phyloP scores from a whole-genome alignment of 2,113 vertebrate genomes.

The Sphyrna mokarran region DNA sequence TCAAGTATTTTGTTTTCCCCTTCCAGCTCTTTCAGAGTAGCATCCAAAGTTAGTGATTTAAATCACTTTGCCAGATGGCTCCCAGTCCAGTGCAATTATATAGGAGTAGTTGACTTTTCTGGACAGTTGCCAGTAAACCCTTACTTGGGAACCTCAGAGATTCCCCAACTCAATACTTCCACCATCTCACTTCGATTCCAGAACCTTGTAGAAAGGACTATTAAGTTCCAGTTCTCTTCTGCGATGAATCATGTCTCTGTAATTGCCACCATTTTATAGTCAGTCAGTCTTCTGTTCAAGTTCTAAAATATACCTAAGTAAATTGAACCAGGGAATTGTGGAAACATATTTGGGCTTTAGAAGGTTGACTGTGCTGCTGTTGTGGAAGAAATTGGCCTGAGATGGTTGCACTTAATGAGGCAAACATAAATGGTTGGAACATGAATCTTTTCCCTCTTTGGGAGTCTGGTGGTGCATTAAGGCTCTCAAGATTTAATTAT shows the following conservation, averaged over 20 bases:
- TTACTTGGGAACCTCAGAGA: too few species aligned
- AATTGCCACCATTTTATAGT: background rate
- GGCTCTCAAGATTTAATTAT: background rate
- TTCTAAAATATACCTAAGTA: background rate
- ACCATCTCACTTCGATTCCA: background rate
- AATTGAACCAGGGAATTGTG: background rate
- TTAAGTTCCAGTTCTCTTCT: background rate
- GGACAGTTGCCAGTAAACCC: too few species aligned
- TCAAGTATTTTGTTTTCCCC: too few species aligned
- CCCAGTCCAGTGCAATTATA: too few species aligned
- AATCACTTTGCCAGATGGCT: too few species aligned
- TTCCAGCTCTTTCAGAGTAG: too few species aligned
- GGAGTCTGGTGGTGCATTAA: background rate
- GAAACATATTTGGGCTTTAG: background rate
- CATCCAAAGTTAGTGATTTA: too few species aligned
- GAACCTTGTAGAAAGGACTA: background rate
- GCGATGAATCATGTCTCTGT: background rate
- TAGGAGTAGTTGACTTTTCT: too few species aligned
- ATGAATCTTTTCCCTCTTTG: background rate
- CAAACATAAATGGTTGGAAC: background rate
- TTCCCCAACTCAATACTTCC: background rate
- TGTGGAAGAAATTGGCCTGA: background rate
- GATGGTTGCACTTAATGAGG: background rate
- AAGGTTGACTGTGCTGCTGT: background rate
- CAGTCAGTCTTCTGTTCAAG: background rate